Evolutionary conservation across 2,113 vertebrate species (phyloP).

Genomic region (Acanthisitta chloris): DNA sequence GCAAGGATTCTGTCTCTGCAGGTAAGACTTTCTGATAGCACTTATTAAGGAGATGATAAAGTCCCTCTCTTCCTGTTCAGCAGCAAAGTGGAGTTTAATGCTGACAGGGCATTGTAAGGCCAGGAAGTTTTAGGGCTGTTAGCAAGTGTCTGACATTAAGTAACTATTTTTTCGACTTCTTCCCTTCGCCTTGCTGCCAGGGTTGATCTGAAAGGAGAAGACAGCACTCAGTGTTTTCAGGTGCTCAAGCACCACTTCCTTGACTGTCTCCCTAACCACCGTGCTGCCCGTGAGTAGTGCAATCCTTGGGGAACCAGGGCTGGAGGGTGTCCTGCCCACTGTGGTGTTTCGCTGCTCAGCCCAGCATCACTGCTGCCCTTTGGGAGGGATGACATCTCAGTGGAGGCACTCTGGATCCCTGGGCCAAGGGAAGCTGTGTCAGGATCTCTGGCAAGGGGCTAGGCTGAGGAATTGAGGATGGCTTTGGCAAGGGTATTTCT

Average conservation of each 20-base stretch:
- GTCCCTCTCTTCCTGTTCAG: neutral
- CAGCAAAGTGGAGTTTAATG: neutral
- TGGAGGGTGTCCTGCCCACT: neutral
- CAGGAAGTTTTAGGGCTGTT: neutral
- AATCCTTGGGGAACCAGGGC: rapidly evolving
- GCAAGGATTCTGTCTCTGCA: neutral
- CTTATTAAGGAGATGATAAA: neutral
- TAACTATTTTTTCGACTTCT: neutral
- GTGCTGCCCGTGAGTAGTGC: rapidly evolving
- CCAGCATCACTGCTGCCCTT: too few species aligned
- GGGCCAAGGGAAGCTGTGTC: neutral
- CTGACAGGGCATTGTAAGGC: neutral
- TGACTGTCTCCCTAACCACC: neutral
- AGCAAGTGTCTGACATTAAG: neutral
- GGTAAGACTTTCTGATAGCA: constrained; percentile 15
- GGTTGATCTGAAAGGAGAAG: neutral
- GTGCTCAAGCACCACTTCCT: rapidly evolving
- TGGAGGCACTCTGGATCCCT: neutral
- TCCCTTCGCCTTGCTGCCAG: neutral
- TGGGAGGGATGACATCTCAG: rapidly evolving
- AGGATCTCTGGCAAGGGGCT: neutral
- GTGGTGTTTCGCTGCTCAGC: rapidly evolving
- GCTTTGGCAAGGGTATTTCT: neutral
- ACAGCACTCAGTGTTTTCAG: rapidly evolving
- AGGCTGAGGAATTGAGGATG: rapidly evolving